Base-by-base conservation (phyloP, 2,797 vertebrate genomes). In the Spondyliosoma cantharus region DNA sequence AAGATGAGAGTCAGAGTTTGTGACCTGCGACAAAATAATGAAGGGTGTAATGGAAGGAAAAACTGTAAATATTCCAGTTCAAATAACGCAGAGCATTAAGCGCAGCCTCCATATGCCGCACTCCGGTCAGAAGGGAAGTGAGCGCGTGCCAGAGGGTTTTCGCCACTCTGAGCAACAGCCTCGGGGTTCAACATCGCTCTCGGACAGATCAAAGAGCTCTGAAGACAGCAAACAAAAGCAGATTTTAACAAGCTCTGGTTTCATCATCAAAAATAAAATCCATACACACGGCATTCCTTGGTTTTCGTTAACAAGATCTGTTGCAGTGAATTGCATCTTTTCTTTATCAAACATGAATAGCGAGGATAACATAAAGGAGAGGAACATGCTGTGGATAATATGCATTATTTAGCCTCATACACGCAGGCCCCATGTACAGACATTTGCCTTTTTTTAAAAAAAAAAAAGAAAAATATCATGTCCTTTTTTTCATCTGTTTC, bases 151-250 rank as follows among this genome's bases (percentile, higher is more conserved):
- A 79, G 50, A 63, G 70, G 77, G 68, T 27, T 80, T 86, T 81
- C 45, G 62, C 77, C 80, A 79, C 78, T 68, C 53, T 52, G 45
- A 88, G 58, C 78, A 81, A 79, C 59, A 73, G 62, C 68, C 74
- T 64, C 60, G 48, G 68, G 82, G 62, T 76, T 69, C 17, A 6
- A 52, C 24, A 50, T 71, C 14, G 71, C 64, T 88, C 60, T 45
- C 66, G 71, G 60, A 74, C 13, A 60, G 72, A 89, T 91, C 82
- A 90, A 91, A 93, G 77, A 66, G 67, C 63, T 43, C 57, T 19
- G 20, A 65, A 84, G 81, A 82, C 76, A 81, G 84, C 78, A 86
- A 87, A 86, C 74, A 82, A 74, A 78, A 75, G 82, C 78, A 85
- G 59, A 88, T 81, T 76, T 82, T 71, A 86, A 84, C 74, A 69